Conservation (phyloP, 2,888 invertebrate genomes). For the Protodeltote pygarga region DNA sequence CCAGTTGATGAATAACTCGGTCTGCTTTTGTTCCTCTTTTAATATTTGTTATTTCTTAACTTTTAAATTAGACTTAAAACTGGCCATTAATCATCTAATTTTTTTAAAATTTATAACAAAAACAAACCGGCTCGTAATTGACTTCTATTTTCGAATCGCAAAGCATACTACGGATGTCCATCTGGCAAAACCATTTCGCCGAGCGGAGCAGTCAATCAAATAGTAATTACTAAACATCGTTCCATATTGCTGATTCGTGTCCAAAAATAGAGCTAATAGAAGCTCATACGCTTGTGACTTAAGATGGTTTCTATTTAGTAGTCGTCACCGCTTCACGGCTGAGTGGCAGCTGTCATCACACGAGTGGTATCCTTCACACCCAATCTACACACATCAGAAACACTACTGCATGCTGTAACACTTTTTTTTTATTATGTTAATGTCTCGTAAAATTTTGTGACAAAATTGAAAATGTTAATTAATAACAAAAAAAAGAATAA, state of each 20-base stretch:
- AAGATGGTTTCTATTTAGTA: conserved; percentile 50
- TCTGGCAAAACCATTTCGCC: conserved; percentile 6
- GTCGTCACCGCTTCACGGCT: conserved; percentile 52
- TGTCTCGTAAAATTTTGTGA: conserved; percentile 11
- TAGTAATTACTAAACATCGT: conserved; percentile 24
- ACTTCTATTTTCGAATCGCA: background rate
- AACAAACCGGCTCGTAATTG: background rate
- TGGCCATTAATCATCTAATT: conserved; percentile 10
- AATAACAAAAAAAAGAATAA: background rate
- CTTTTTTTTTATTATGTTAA: conserved; percentile 26
- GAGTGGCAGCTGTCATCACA: conserved; percentile 65
- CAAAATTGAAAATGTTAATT: background rate
- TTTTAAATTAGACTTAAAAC: conserved; percentile 1
- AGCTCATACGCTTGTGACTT: conserved; percentile 39
- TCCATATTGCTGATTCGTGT: conserved; percentile 30
- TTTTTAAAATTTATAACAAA: conserved; percentile 1
- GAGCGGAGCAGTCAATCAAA: conserved; percentile 23
- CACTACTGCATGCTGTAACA: conserved; percentile 39
- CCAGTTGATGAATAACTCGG: no score
- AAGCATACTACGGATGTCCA: background rate
- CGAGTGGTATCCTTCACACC: conserved; percentile 61
- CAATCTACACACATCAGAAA: conserved; percentile 65
- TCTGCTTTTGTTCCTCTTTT: conserved; percentile 34
- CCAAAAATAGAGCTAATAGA: conserved; percentile 41
- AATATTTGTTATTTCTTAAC: conserved; percentile 10